phyloP scores from a whole-genome alignment of 2,113 vertebrate genomes.

The Oriolus oriolus region DNA sequence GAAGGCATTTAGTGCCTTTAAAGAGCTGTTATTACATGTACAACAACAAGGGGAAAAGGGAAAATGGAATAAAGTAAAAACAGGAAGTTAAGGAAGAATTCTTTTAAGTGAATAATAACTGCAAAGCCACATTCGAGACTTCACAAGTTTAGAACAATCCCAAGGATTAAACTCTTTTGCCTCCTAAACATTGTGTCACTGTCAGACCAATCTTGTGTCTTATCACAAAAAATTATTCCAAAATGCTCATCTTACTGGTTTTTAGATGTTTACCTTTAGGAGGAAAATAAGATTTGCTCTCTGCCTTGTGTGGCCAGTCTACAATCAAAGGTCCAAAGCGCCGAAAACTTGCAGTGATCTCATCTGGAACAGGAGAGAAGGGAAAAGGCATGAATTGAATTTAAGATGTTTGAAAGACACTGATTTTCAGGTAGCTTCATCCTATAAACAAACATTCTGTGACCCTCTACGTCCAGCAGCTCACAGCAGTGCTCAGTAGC shows the following conservation, averaged over 20 bases:
- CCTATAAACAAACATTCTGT: background rate
- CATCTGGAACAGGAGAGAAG: constrained; percentile 73
- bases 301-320: constrained; percentile 99
- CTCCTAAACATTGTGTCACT: background rate
- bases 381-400: background rate
- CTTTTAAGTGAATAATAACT: background rate
- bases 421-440: background rate
- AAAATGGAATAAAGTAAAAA: background rate
- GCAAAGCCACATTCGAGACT: background rate
- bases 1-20: background rate
- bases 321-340: constrained; percentile 98
- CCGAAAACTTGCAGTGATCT: constrained; percentile 98
- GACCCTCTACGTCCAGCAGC: background rate
- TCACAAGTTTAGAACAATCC: background rate
- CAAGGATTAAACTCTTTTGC: background rate
- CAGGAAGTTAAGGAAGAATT: background rate
- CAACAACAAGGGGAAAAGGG: background rate
- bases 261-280: constrained; percentile 85
- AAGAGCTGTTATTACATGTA: background rate
- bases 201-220: background rate
- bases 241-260: background rate
- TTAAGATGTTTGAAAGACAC: background rate
- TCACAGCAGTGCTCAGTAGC: background rate
- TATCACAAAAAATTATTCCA: background rate
- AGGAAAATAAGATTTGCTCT: constrained; percentile 99